Evolutionary conservation across 2,888 invertebrate species (phyloP), one percentile per base, ranked within the genome.

Genomic region (Scrobipalpa costella): DNA sequence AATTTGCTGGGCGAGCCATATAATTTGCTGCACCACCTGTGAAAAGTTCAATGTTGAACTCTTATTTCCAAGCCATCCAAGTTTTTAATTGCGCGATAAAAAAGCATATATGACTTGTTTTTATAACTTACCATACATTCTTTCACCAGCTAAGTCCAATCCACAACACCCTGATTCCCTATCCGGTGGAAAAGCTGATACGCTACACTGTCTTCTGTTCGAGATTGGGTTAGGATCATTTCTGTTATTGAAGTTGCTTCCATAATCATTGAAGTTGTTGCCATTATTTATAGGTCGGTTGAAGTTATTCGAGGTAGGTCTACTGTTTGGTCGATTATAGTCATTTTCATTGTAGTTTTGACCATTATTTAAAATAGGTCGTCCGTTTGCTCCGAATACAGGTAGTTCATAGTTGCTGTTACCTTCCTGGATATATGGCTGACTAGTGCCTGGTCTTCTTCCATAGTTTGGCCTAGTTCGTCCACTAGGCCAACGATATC

Each of bases 111-210:
- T 27, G 27, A 27, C 5, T 27, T n/a, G n/a, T n/a, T 47, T 47
- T 15, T 47, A 2, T 11, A 47, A 49, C 61, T 61, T 49, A 61
- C 61, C 49, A 8, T 13, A 15, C 49, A 49, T 61, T 38, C 61
- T 52, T 17, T 61, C 61, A 52, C 8, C 15, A 27, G 61, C 38
- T 9, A 52, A 19, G 17, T 61, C 61, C 11, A 50, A 8, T 17
- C 61, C 61, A 19, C 61, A 61, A 38, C 61, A 61, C n/a, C 52
- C 52, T 19, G 61, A 52, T 15, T 50, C 50, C 9, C n/a, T n/a
- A n/a, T 19, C 34, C 2, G 61, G 61, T 11, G 52, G 61, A 9
- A 38, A 36, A 19, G 6, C 19, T 21, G 61, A 33, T 9, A 38
- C 5, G 21, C 36, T 61, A 38, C 50, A 50, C 34, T 21, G 44